Evolutionary conservation across 2,888 invertebrate species (phyloP).

Genomic region (Apoda limacodes): DNA sequence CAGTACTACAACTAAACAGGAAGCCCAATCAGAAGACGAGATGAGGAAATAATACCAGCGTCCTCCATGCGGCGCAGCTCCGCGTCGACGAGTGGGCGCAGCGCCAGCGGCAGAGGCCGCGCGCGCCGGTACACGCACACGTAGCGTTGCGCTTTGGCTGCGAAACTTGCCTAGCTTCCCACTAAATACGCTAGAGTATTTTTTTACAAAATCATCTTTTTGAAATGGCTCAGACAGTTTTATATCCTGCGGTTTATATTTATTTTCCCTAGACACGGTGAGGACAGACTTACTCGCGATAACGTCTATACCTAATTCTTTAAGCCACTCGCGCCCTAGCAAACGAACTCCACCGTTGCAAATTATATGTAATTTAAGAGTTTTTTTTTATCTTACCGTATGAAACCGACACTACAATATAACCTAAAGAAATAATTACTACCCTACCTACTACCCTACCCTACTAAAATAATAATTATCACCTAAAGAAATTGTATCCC

Average conservation of each 20-base stretch:
- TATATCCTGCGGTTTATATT: neutral
- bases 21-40: conserved; percentile 6
- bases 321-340: too few species aligned
- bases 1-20: too few species aligned
- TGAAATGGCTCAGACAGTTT: neutral
- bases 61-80: conserved; percentile 4
- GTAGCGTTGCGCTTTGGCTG: conserved; percentile 3
- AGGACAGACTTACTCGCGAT: too few species aligned
- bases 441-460: too few species aligned
- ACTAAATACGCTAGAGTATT: conserved; percentile 3
- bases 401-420: too few species aligned
- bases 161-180: conserved; percentile 2
- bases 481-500: too few species aligned
- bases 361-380: too few species aligned
- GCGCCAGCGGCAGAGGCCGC: conserved; percentile 5
- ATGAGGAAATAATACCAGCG: conserved; percentile 6
- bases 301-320: too few species aligned
- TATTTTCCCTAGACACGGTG: neutral
- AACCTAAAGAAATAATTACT: too few species aligned
- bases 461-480: too few species aligned
- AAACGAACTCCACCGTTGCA: too few species aligned
- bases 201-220: neutral
- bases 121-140: conserved; percentile 5
- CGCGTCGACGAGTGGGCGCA: conserved; percentile 5
- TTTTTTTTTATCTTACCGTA: too few species aligned